Conservation (phyloP, 2,888 invertebrate genomes). For the Drosophila ezoana region DNA sequence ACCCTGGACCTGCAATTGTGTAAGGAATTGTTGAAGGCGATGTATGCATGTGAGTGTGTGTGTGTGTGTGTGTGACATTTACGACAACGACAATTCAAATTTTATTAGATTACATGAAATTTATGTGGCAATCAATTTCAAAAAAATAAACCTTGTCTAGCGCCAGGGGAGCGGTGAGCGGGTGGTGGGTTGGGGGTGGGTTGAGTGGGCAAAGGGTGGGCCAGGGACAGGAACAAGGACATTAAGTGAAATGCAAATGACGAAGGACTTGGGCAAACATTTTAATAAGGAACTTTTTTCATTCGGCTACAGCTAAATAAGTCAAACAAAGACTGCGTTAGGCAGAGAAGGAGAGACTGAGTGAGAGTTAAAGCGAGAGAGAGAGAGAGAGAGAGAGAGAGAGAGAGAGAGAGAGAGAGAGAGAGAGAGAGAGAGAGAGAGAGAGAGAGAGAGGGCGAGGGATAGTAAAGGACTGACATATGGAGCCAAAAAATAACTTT, state of each 20-base stretch:
- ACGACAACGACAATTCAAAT: conserved; percentile 76
- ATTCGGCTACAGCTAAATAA: conserved; percentile 66
- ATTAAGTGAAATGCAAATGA: conserved; percentile 68
- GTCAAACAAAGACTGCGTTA: conserved; percentile 52
- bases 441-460: neutral
- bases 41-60: neutral
- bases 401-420: neutral
- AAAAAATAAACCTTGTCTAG: conserved; percentile 50
- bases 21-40: conserved; percentile 14
- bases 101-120: conserved; percentile 79
- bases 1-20: conserved; percentile 50
- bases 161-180: neutral
- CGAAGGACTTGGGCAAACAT: conserved; percentile 55
- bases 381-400: neutral
- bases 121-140: conserved; percentile 79
- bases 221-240: neutral
- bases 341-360: neutral
- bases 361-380: neutral
- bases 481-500: conserved; percentile 37
- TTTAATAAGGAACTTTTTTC: conserved; percentile 66
- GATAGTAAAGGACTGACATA: conserved; percentile 20
- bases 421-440: neutral
- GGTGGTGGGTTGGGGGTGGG: neutral
- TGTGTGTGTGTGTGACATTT: conserved; percentile 41
- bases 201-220: neutral